phyloP scores from a whole-genome alignment of 2,888 invertebrate genomes.

The Eurytoma adleriae region DNA sequence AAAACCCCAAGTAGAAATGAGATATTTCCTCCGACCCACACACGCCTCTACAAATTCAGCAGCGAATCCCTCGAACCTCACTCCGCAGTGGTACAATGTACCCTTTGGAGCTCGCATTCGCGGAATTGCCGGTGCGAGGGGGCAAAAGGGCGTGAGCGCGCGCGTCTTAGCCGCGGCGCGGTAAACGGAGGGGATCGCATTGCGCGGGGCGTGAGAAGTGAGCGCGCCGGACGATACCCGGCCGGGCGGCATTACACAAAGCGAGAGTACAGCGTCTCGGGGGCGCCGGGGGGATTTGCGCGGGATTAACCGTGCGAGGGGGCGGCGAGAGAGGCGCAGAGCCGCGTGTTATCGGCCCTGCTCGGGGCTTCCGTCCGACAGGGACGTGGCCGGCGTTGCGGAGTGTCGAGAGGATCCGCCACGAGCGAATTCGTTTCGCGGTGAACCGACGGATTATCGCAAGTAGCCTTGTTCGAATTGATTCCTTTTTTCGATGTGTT shows the following conservation, averaged over 20 bases:
- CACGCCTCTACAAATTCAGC: too few relatives aligned
- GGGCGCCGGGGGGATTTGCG: constrained; percentile 4
- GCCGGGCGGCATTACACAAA: background rate
- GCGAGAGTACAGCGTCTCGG: background rate
- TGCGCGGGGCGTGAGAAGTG: too few relatives aligned
- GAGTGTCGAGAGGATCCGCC: background rate
- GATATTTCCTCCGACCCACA: too few relatives aligned
- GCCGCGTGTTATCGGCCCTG: constrained; percentile 35
- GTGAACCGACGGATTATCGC: background rate
- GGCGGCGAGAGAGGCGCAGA: background rate
- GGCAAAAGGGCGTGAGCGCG: background rate
- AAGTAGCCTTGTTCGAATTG: too few relatives aligned
- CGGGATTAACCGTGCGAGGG: constrained; percentile 18
- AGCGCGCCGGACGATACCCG: background rate
- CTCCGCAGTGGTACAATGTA: too few relatives aligned
- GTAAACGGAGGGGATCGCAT: too few relatives aligned
- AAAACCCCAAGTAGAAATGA: too few relatives aligned
- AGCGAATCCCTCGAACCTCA: too few relatives aligned
- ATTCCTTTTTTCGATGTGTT: too few relatives aligned
- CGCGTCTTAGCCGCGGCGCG: too few relatives aligned
- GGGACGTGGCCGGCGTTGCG: background rate
- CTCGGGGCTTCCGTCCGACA: constrained; percentile 6
- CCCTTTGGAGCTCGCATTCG: too few relatives aligned
- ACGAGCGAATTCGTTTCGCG: background rate
- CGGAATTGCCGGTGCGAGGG: background rate